Evolutionary conservation across 1,140 invertebrate species (phyloP).

Genomic region (Xylocopa sonorina): DNA sequence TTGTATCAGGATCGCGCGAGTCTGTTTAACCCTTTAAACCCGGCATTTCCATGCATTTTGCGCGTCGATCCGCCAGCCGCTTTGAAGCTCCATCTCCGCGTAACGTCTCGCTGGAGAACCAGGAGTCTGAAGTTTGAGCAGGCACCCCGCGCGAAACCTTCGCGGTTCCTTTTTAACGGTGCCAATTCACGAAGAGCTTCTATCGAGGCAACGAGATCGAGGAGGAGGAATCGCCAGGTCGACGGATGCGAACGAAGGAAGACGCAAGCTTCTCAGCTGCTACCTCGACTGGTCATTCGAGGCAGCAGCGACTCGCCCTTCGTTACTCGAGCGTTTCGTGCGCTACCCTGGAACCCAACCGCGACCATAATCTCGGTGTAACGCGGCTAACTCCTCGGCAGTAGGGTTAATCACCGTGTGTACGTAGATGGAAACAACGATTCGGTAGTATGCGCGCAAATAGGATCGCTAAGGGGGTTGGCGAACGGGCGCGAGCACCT

Average conservation of each 20-base stretch:
- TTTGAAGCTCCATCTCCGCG: background rate
- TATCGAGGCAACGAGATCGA: background rate
- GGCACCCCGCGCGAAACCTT: background rate
- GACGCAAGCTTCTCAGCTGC: background rate
- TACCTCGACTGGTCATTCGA: slow-evolving; percentile 1
- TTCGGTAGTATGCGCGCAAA: background rate
- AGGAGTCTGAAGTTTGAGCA: background rate
- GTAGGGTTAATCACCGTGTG: slow-evolving; percentile 7
- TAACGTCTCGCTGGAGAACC: background rate
- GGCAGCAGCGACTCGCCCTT: background rate
- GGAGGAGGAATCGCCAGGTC: background rate
- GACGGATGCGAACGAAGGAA: background rate
- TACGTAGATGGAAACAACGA: background rate
- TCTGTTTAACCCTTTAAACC: slow-evolving; percentile 8
- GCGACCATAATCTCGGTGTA: slow-evolving; percentile 20
- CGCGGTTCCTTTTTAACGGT: slow-evolving; percentile 26
- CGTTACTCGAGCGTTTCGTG: too few species aligned
- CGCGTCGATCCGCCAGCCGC: background rate
- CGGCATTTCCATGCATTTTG: background rate
- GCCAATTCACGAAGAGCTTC: background rate
- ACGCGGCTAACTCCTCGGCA: slow-evolving; percentile 13
- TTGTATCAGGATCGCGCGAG: slow-evolving; percentile 4
- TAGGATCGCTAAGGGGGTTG: background rate
- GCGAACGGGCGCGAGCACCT: slow-evolving; percentile 37
- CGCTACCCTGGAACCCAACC: background rate